Conservation (phyloP, 2,888 invertebrate species). For the Galerucella calmariensis region DNA sequence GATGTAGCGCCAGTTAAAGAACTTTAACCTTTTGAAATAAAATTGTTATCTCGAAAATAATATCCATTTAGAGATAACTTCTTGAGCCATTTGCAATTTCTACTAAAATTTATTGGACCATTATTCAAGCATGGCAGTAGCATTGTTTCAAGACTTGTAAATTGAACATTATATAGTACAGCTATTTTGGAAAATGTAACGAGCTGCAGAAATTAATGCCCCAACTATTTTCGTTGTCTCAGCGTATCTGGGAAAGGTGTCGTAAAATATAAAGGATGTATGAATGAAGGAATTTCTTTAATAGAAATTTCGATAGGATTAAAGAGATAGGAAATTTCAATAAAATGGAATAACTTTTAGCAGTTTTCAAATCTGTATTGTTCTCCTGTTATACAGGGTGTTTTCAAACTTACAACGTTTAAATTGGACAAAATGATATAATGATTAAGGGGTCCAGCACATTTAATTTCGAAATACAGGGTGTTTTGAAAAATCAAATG, state of each 20-base stretch:
- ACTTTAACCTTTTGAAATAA: slow-evolving; percentile 38
- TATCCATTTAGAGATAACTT: slow-evolving; percentile 22
- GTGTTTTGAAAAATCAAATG: too few species aligned
- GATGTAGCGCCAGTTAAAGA: slow-evolving; percentile 32
- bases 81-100: slow-evolving; percentile 19
- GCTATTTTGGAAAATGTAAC: neutral
- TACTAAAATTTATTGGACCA: slow-evolving; percentile 23
- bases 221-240: neutral
- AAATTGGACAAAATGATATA: too few species aligned
- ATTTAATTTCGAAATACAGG: too few species aligned
- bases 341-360: too few species aligned
- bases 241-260: neutral
- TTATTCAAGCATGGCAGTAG: slow-evolving; percentile 22
- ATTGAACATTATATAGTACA: slow-evolving; percentile 29
- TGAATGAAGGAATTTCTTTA: too few species aligned
- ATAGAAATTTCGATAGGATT: too few species aligned
- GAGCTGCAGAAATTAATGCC: neutral
- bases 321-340: too few species aligned
- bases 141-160: slow-evolving; percentile 28
- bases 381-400: too few species aligned
- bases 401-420: too few species aligned
- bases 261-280: too few species aligned
- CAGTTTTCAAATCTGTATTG: too few species aligned
- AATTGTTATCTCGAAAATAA: slow-evolving; percentile 33
- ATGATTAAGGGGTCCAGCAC: too few species aligned